Evolutionary conservation across 2,113 vertebrate genomes (phyloP).

Genomic region (Gallinago paraguaiae): DNA sequence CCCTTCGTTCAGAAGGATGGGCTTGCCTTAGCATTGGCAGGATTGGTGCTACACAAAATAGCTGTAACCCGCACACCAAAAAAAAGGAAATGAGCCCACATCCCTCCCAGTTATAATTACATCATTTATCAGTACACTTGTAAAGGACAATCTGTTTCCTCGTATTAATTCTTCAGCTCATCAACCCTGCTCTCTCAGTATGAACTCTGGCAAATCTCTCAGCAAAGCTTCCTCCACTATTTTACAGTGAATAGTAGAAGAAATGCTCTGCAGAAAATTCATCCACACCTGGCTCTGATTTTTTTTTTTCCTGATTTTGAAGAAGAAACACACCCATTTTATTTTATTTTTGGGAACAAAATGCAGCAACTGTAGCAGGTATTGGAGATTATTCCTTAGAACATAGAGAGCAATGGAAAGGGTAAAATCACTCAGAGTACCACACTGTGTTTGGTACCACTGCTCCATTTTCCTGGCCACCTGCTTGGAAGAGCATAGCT

Average conservation of each 20-base stretch:
- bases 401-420: neutral
- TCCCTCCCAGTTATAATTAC: neutral
- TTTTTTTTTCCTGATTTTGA: neutral
- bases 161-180: neutral
- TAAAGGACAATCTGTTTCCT: constrained; percentile 33
- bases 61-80: neutral
- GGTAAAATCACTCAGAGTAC: neutral
- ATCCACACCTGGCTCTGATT: neutral
- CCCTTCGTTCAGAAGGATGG: neutral
- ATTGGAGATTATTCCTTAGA: neutral
- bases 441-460: neutral
- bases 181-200: neutral
- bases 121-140: constrained; percentile 19
- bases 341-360: neutral
- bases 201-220: neutral
- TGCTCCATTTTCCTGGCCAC: neutral
- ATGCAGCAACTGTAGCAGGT: neutral
- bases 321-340: neutral
- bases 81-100: neutral
- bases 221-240: neutral
- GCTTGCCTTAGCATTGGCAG: neutral
- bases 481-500: neutral
- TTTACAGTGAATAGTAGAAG: neutral
- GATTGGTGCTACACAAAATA: neutral
- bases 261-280: neutral